phyloP scores from a whole-genome alignment of 2,113 vertebrate genomes.

The Pituophis catenifer region DNA sequence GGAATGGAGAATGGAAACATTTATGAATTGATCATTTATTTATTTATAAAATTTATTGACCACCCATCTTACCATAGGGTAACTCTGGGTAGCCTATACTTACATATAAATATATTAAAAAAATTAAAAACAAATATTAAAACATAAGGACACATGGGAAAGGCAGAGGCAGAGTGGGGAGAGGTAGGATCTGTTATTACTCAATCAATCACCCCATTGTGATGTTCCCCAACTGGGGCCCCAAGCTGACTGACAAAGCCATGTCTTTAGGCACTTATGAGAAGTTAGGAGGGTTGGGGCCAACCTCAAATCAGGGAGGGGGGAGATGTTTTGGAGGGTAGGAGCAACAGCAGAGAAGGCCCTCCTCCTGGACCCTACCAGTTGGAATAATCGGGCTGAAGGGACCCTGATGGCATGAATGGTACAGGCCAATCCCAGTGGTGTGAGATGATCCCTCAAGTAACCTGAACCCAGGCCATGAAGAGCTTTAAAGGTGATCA shows the following conservation, averaged over 20 bases:
- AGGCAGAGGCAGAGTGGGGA: background rate
- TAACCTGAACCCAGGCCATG: too few relatives aligned
- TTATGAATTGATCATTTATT: background rate
- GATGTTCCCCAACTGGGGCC: background rate
- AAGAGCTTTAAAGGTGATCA: too few relatives aligned
- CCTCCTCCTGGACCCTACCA: background rate
- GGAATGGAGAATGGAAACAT: background rate
- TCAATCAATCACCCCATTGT: background rate
- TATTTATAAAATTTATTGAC: background rate
- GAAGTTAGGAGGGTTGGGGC: background rate
- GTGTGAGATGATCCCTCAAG: too few relatives aligned
- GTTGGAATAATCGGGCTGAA: too few relatives aligned
- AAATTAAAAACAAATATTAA: background rate
- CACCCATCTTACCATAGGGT: background rate
- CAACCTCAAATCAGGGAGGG: background rate
- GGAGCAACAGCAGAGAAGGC: background rate
- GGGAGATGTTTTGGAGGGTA: background rate
- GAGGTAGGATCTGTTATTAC: background rate
- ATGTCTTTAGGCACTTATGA: background rate
- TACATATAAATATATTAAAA: background rate
- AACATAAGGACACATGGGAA: background rate
- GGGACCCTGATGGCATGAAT: too few relatives aligned
- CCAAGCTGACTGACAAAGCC: background rate
- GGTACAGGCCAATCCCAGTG: too few relatives aligned
- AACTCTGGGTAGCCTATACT: background rate